A percentile compares a stretch with the other conserved stretches of the same genome.
These are phyloP conservation scores for Ecliptopera silaceata DNA, from an alignment of 2,888 invertebrate genomes.

Conservation along the genomic window DNA sequence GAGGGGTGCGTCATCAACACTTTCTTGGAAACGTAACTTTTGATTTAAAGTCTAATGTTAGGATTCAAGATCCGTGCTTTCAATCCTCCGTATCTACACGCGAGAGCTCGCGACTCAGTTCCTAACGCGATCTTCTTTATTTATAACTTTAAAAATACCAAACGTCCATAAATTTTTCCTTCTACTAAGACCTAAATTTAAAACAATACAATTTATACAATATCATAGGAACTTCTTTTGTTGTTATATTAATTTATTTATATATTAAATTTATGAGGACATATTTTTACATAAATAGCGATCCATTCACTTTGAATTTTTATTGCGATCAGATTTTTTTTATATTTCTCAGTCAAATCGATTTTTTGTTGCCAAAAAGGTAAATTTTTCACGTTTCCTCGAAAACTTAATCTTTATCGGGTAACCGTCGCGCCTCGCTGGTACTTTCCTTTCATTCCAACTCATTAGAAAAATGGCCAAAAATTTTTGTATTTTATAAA, in stretches of 20 bases:
- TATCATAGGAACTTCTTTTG: constrained; percentile 83
- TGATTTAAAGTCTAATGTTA: constrained; percentile 78
- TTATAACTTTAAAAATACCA: constrained; percentile 81
- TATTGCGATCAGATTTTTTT: constrained; percentile 55
- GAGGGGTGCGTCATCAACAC: constrained; percentile 67
- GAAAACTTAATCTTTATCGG: constrained; percentile 71
- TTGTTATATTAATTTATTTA: constrained; percentile 82
- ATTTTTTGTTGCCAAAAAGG: constrained; percentile 57
- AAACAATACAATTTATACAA: constrained; percentile 82
- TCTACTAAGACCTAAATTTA: constrained; percentile 83
- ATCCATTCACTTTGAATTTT: constrained; percentile 75
- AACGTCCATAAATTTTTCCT: constrained; percentile 81
- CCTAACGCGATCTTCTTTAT: constrained; percentile 72
- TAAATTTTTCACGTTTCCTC: constrained; percentile 73
- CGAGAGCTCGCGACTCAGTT: constrained; percentile 61
- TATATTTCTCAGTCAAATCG: constrained; percentile 58
- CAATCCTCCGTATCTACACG: too few relatives aligned
- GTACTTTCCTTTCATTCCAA: constrained; percentile 69
- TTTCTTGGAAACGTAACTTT: constrained; percentile 81
- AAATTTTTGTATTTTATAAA: constrained; percentile 73
- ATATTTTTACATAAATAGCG: constrained; percentile 81
- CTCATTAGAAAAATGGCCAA: constrained; percentile 62
- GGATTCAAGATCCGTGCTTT: constrained; percentile 81
- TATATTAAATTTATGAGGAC: constrained; percentile 81
- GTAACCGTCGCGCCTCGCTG: constrained; percentile 66